Conservation (phyloP, 2,797 vertebrate species). For the Echeneis naucrates region DNA sequence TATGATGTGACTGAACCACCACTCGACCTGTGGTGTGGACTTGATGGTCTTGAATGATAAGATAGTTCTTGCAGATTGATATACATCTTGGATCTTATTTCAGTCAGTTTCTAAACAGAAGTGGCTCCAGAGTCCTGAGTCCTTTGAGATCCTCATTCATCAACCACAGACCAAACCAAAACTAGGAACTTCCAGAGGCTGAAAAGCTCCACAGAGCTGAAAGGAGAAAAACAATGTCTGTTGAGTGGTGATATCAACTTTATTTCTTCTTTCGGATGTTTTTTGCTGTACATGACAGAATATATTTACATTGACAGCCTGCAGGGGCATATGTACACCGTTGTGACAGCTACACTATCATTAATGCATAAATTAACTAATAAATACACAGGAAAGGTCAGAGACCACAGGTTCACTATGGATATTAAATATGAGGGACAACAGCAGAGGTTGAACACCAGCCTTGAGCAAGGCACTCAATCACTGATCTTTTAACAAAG, state of each 20-base stretch:
- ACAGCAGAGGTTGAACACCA: neutral
- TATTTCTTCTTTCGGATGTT: slow-evolving; percentile 41
- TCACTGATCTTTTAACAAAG: neutral
- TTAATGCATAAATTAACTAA: slow-evolving; percentile 53
- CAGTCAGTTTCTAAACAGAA: no score
- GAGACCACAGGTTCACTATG: neutral
- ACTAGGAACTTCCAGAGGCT: no score
- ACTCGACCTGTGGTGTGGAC: no score
- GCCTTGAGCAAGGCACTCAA: slow-evolving; percentile 32
- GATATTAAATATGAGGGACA: neutral
- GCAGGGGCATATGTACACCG: slow-evolving; percentile 50
- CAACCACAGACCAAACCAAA: no score
- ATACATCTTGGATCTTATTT: no score
- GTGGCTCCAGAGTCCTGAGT: no score
- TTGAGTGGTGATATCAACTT: slow-evolving; percentile 23
- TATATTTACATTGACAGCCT: slow-evolving; percentile 54
- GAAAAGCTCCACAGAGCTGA: neutral
- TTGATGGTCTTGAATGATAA: no score
- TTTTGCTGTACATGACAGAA: slow-evolving; percentile 38
- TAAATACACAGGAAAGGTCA: slow-evolving; percentile 48
- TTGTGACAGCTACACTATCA: slow-evolving; percentile 37
- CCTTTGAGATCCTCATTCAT: no score
- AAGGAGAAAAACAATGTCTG: neutral
- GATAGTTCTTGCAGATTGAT: no score
- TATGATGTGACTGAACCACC: no score